Base-by-base conservation (phyloP, 2,888 invertebrate species). In the Synanthedon andrenaeformis region DNA sequence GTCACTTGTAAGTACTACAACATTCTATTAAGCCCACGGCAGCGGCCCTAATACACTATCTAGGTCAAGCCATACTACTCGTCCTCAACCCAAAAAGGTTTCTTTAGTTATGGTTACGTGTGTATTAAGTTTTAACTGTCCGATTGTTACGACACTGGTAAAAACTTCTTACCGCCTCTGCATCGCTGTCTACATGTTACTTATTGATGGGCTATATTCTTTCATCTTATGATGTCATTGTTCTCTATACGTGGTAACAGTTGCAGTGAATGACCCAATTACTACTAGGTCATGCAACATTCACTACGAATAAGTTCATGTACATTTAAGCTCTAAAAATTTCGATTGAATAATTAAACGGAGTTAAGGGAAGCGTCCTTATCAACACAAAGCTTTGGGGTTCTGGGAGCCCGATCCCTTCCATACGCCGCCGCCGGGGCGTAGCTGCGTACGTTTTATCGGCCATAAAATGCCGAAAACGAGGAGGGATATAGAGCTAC, bases 61-160 rank as follows among this genome's bases (percentile, higher is more conserved):
- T 85, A 76, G 86, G 87, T 85, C 87, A 85, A 70, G 75, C 82
- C 78, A 23, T 14, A 17, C 19, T 77, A 78, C 77, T 79, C 74
- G 83, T 79, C 78, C 82, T 78, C 78, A 69, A 70, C 71, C 70
- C 69, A 65, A 72, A 71, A 67, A 70, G 66, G 62, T 69, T 75
- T 64, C 58, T 74, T 82, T 76, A 76, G 77, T 82, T 80, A 78
- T 79, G 76, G 79, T 76, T 77, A 76, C 73, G 71, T 63, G 72
- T 72, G 67, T 66, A 72, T 67, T 70, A 74, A 51, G 67, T 66
- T 73, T 67, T 70, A 74, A 51, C 52, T 53, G 14, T 50, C 52
- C 41, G 49, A 51, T 49, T 54, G 42, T 59, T 66, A 59, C 60
- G 58, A 55, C 60, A 61, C 42, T 54, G 11, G 42, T 52, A 49